Evolutionary conservation across 2,113 vertebrate species (phyloP), one percentile per base, ranked within the genome.

Genomic region (Syrmaticus mikado): DNA sequence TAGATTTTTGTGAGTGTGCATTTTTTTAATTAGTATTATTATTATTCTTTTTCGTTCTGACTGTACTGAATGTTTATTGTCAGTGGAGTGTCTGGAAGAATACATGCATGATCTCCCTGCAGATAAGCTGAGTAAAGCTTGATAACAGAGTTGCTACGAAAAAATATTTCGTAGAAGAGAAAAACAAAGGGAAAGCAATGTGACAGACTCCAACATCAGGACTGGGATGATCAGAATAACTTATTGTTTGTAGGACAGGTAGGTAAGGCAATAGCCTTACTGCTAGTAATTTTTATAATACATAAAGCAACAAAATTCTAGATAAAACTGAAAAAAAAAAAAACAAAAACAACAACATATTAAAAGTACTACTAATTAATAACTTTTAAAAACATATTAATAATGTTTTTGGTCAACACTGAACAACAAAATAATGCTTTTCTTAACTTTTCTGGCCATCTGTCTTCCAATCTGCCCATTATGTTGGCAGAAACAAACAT

Each of bases 161-260:
- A 22, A 79, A 65, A 2, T 5, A 3, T 32, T 53, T 3, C 0
- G 25, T 38, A 36, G 36, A 45, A 48, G 16, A 61, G 52, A 41
- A 83, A 13, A 24, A 36, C 32, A 62, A 71, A 84, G 61, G 66
- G 28, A 77, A 64, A 50, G 53, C 53, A 68, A 7, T n/a, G 32
- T 67, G 64, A 15, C 13, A 36, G 74, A 50, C 13, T 11, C 10
- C n/a, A 19, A 12, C 22, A 13, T 53, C 67, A 81, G 80, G 50
- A 12, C 64, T 55, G 19, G 75, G 15, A 50, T 30, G 34, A 28
- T 62, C 43, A 38, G 67, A 20, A 8, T 40, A 4, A 38, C 11
- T 36, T 68, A 32, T 4, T 40, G 2, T n/a, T 64, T 66, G 21
- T 12, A 60, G 72, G n/a, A 73, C 13, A 3, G 48, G 48, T 50